Percentiles rank a stretch among this genome's conserved stretches.
phyloP scores from a whole-genome alignment of 2,888 invertebrate species.

The Caenorhabditis japonica region DNA sequence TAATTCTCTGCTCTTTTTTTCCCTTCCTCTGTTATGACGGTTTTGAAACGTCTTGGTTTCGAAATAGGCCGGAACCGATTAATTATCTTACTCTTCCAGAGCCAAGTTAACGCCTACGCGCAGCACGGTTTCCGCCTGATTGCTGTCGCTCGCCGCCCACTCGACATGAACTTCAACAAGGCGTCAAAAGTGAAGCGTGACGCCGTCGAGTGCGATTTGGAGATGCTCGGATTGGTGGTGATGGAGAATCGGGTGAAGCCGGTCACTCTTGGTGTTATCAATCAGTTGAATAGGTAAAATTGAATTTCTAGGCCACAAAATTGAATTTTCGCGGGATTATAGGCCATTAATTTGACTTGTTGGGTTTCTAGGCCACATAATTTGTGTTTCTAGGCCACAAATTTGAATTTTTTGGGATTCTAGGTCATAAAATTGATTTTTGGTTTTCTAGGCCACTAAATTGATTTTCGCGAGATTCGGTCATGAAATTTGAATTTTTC shows the following conservation, averaged over 20 bases:
- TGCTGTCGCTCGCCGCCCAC: conserved; percentile 79
- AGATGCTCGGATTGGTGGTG: conserved; percentile 89
- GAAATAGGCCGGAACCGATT: no score
- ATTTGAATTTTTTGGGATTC: no score
- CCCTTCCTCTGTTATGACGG: no score
- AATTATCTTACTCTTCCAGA: conserved; percentile 27
- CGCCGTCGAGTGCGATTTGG: conserved; percentile 80
- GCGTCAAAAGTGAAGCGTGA: conserved; percentile 68
- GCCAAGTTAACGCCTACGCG: conserved; percentile 79
- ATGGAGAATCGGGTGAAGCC: conserved; percentile 89
- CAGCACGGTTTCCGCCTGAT: conserved; percentile 79
- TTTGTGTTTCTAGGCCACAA: not conserved
- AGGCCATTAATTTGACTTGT: no score
- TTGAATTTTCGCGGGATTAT: not conserved
- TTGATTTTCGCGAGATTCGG: no score
- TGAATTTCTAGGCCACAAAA: not conserved
- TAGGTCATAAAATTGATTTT: no score
- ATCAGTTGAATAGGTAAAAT: conserved; percentile 68
- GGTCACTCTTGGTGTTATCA: conserved; percentile 79
- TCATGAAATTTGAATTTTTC: no score
- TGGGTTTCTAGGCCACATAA: no score
- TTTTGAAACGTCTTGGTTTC: no score
- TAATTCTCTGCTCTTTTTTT: no score
- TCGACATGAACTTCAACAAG: conserved; percentile 77
- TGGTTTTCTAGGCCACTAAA: no score